Evolutionary conservation across 2,113 vertebrate species (phyloP).

Genomic region (Hemiprocne comata): DNA sequence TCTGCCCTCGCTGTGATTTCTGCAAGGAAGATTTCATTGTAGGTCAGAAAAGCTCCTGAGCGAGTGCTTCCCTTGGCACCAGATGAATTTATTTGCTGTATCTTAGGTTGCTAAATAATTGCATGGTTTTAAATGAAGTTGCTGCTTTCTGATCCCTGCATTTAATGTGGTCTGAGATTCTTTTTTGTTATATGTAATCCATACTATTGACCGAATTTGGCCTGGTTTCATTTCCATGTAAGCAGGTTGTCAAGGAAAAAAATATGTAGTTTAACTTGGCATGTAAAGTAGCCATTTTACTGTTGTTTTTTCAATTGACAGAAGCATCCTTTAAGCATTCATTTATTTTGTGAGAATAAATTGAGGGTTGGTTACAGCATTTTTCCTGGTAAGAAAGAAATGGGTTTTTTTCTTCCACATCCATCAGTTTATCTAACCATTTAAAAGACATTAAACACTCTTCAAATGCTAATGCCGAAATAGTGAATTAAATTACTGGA

Average conservation of each 20-base stretch:
- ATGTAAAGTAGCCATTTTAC: constrained; percentile 51
- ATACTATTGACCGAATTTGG: constrained; percentile 77
- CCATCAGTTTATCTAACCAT: constrained; percentile 21
- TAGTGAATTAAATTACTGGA: constrained; percentile 11
- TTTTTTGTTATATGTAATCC: constrained; percentile 78
- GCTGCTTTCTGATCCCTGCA: constrained; percentile 69
- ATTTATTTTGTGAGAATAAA: constrained; percentile 71
- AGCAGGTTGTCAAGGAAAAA: constrained; percentile 74
- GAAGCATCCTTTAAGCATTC: constrained; percentile 73
- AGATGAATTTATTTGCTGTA: constrained; percentile 60
- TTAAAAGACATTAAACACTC: constrained; percentile 71
- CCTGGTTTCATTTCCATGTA: constrained; percentile 72
- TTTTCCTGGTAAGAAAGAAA: constrained; percentile 44
- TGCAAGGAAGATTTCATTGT: constrained; percentile 49
- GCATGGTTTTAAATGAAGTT: constrained; percentile 73
- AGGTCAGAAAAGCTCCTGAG: constrained; percentile 53
- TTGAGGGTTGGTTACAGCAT: constrained; percentile 39
- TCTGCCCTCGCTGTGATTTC: constrained; percentile 32
- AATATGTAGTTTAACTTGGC: constrained; percentile 73
- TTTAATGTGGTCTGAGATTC: constrained; percentile 48
- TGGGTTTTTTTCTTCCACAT: constrained; percentile 21
- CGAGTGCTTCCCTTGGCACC: constrained; percentile 51
- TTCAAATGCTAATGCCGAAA: constrained; percentile 62
- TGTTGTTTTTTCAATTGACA: constrained; percentile 58
- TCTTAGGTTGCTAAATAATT: constrained; percentile 72